A percentile compares a stretch with the other conserved stretches of the same genome.
Conservation (phyloP, 2,888 invertebrate genomes). For the Drosophila monieri region DNA sequence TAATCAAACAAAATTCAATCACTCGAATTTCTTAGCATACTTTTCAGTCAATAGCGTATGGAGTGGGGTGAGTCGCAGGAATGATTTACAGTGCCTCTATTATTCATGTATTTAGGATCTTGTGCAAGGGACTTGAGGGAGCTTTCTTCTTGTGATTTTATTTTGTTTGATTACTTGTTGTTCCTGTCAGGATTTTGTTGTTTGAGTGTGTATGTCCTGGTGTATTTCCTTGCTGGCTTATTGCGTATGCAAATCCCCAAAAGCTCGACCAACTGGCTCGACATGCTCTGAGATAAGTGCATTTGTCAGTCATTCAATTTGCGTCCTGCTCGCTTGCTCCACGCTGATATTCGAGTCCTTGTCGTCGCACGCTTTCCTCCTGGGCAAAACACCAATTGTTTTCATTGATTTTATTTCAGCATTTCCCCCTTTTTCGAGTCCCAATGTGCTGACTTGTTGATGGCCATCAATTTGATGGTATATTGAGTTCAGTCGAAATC, state of each 20-base stretch:
- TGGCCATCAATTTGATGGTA: conserved; percentile 38
- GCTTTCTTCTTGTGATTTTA: conserved; percentile 27
- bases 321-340: conserved; percentile 28
- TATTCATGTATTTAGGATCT: conserved; percentile 37
- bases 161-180: conserved; percentile 45
- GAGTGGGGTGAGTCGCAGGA: not conserved
- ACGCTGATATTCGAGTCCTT: conserved; percentile 12
- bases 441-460: conserved; percentile 42
- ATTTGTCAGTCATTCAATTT: conserved; percentile 70
- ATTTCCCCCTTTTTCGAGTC: conserved; percentile 18
- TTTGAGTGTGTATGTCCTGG: conserved; percentile 17
- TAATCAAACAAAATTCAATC: conserved; percentile 53
- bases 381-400: conserved; percentile 63
- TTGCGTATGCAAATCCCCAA: conserved; percentile 60
- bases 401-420: conserved; percentile 63
- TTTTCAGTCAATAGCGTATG: conserved; percentile 20
- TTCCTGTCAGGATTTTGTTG: conserved; percentile 39
- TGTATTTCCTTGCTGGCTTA: conserved; percentile 28
- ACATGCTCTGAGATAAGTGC: conserved; percentile 59
- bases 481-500: conserved; percentile 21
- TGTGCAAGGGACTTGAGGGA: conserved; percentile 20
- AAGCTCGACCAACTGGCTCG: conserved; percentile 45
- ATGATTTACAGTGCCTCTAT: conserved; percentile 39
- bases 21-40: conserved; percentile 34
- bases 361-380: conserved; percentile 41